Conservation (phyloP, 2,797 vertebrate species). For the Varecia variegata region DNA sequence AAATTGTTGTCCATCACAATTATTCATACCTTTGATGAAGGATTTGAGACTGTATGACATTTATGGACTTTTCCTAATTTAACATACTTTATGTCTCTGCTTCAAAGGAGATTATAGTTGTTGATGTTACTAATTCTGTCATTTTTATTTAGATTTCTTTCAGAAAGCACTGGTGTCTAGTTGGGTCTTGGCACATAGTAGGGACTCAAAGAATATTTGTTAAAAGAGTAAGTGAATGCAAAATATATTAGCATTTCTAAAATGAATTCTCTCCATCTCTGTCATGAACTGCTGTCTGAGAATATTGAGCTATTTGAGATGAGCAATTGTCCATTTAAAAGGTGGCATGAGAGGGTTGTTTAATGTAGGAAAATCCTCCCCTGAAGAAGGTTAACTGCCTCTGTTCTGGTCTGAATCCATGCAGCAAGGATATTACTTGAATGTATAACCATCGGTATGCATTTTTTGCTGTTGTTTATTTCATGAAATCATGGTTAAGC, state of each 20-base stretch:
- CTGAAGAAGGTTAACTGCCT: not conserved
- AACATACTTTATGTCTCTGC: not conserved
- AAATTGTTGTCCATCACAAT: not conserved
- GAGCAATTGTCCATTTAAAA: not conserved
- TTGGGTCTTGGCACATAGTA: not conserved
- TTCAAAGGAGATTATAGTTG: not conserved
- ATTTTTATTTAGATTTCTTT: slow-evolving; percentile 3
- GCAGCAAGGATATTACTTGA: not conserved
- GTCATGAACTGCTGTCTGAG: not conserved
- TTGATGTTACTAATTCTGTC: not conserved
- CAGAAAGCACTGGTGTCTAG: not conserved
- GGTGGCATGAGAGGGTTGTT: not conserved
- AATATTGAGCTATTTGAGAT: not conserved
- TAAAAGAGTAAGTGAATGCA: not conserved
- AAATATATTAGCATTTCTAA: not conserved
- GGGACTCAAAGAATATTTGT: not conserved
- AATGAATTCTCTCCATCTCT: not conserved
- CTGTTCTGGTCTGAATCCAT: not conserved
- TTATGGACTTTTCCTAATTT: not conserved
- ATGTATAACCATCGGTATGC: not conserved
- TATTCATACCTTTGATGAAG: not conserved
- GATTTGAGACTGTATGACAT: not conserved
- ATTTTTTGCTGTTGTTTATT: not conserved
- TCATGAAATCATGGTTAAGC: not conserved
- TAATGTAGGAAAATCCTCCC: not conserved